Conservation (phyloP, 1,140 invertebrate genomes). For the Leguminivora glycinivorella region DNA sequence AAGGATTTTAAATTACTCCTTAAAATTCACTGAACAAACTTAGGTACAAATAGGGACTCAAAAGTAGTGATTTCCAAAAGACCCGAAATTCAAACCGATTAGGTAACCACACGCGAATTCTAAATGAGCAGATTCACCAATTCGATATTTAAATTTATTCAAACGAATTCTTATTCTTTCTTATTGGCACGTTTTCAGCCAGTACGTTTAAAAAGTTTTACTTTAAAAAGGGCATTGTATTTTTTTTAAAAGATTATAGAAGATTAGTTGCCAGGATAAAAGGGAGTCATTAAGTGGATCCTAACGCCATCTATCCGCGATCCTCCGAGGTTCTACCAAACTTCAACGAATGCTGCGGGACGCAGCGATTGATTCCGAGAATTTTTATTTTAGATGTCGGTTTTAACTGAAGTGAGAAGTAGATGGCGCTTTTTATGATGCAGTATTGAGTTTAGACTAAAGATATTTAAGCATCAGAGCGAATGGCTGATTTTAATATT, state of each 20-base stretch:
- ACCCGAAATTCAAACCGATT: background rate
- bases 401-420: background rate
- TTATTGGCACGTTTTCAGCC: slow-evolving; percentile 35
- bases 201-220: background rate
- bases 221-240: slow-evolving; percentile 4
- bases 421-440: background rate
- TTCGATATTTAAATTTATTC: slow-evolving; percentile 71
- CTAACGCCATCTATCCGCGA: slow-evolving; percentile 76
- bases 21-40: too few relatives aligned
- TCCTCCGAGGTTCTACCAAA: slow-evolving; percentile 73
- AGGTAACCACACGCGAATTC: slow-evolving; percentile 1
- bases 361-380: slow-evolving; percentile 34
- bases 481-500: too few relatives aligned
- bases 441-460: background rate
- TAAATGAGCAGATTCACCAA: background rate
- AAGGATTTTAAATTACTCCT: too few relatives aligned
- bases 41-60: too few relatives aligned
- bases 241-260: slow-evolving; percentile 1
- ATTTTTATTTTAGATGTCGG: slow-evolving; percentile 20
- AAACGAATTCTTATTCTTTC: slow-evolving; percentile 42
- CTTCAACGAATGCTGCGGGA: slow-evolving; percentile 70
- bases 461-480: too few relatives aligned
- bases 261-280: slow-evolving; percentile 38
- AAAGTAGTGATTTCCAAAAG: background rate
- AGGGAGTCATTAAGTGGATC: slow-evolving; percentile 56